phyloP scores from a whole-genome alignment of 2,113 vertebrate genomes.

The Willisornis vidua region DNA sequence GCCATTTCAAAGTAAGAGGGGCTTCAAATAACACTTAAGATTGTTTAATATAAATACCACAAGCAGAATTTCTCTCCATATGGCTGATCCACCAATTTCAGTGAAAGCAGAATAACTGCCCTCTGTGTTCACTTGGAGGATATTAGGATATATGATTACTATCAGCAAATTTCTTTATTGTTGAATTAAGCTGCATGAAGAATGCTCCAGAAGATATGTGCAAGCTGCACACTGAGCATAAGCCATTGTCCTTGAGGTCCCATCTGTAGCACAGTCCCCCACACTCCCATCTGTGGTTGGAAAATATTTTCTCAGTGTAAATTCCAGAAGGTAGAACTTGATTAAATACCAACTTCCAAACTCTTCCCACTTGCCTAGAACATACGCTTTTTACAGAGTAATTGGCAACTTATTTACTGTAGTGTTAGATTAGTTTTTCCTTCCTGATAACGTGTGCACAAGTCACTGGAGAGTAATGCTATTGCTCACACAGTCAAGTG shows the following conservation, averaged over 20 bases:
- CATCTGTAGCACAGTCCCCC: neutral
- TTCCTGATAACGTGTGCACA: neutral
- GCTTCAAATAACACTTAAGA: accelerated
- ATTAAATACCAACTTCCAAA: neutral
- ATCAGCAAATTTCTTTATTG: neutral
- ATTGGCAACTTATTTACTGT: neutral
- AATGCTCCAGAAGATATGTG: neutral
- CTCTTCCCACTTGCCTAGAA: neutral
- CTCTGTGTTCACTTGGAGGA: neutral
- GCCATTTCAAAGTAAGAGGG: neutral
- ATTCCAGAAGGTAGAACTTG: neutral
- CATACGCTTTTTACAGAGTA: neutral
- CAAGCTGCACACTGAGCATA: neutral
- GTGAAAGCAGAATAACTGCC: neutral
- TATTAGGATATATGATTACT: neutral
- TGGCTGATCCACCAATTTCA: neutral
- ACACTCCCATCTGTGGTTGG: neutral
- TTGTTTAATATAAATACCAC: neutral
- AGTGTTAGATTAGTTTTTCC: neutral
- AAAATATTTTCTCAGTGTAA: neutral
- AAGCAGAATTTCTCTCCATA: neutral
- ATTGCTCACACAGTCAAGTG: neutral
- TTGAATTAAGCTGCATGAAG: neutral
- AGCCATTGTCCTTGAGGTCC: neutral
- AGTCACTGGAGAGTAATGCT: neutral